Base-by-base conservation (phyloP, 2,113 vertebrate genomes). In the Esox niger region DNA sequence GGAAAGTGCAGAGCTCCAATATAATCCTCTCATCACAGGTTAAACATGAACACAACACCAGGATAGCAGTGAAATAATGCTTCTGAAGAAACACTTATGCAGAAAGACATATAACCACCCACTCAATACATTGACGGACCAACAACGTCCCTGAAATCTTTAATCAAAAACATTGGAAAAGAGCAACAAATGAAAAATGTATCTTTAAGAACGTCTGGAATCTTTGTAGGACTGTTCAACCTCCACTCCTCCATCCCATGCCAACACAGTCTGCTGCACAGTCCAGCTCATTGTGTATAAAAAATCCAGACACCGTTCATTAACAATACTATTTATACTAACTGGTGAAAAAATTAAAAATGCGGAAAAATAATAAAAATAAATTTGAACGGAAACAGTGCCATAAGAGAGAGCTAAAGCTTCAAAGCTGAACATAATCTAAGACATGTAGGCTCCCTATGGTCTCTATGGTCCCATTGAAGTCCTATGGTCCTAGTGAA, bases 1-100 rank as follows among this genome's bases (percentile, higher is more conserved):
- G n/a, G n/a, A n/a, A n/a, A n/a, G n/a, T n/a, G n/a, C 84, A 75
- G 77, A 82, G 82, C 82, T 88, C 89, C 81, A 80, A 83, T 69
- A 73, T 69, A 77, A 64, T 63, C 67, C 43, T 69, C 71, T 75
- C 71, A 75, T 66, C 75, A 66, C 61, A 57, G 52, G 60, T 54
- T 60, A 64, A 13, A 62, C 69, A 47, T 66, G 74, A 68, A 71
- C 71, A 46, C 57, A 55, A 49, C 47, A 20, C 47, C 2, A 21
- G n/a, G 6, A 20, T 52, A 52, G 21, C 47, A 52, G 7, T 52
- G n/a, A 21, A 52, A 52, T 52, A 52, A 52, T 9, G 47, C 47
- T 21, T 17, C 17, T 43, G n/a, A 6, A 13, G 47, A n/a, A n/a
- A n/a, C n/a, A 43, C 35, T 43, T 15, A 52, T 6, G 47, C 47